Evolutionary conservation across 2,888 invertebrate species (phyloP).

Genomic region (Noctua comes): DNA sequence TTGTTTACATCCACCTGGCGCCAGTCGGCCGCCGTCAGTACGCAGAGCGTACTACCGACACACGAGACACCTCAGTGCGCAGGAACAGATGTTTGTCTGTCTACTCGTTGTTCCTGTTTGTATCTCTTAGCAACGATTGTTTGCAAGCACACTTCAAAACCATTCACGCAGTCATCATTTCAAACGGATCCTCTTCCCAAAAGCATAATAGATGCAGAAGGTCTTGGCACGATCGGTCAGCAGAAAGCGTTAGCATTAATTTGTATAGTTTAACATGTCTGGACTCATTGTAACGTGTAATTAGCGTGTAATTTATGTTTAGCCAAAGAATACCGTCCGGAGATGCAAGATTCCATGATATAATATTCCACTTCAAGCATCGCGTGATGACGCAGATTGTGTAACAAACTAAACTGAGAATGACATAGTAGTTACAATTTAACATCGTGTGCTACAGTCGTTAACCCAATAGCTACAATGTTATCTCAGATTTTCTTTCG

Average conservation of each 20-base stretch:
- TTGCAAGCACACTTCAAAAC: constrained; percentile 30
- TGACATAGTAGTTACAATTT: constrained; percentile 43
- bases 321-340: constrained; percentile 44
- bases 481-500: constrained; percentile 25
- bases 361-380: constrained; percentile 32
- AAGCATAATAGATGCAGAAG: constrained; percentile 23
- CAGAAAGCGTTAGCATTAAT: constrained; percentile 43
- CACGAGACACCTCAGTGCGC: constrained; percentile 38
- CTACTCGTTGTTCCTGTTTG: constrained; percentile 19
- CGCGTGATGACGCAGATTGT: constrained; percentile 42
- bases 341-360: constrained; percentile 46
- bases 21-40: constrained; percentile 49
- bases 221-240: constrained; percentile 22
- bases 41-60: constrained; percentile 24
- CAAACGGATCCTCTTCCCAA: constrained; percentile 15
- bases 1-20: constrained; percentile 70
- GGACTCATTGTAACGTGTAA: constrained; percentile 52
- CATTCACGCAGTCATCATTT: background rate
- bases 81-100: constrained; percentile 33
- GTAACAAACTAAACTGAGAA: constrained; percentile 35
- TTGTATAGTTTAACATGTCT: constrained; percentile 51
- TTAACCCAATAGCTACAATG: constrained; percentile 38
- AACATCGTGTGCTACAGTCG: constrained; percentile 36
- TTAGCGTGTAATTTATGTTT: constrained; percentile 52
- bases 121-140: constrained; percentile 23